Evolutionary conservation across 2,797 vertebrate genomes (phyloP).

Genomic region (Lithobates pipiens): DNA sequence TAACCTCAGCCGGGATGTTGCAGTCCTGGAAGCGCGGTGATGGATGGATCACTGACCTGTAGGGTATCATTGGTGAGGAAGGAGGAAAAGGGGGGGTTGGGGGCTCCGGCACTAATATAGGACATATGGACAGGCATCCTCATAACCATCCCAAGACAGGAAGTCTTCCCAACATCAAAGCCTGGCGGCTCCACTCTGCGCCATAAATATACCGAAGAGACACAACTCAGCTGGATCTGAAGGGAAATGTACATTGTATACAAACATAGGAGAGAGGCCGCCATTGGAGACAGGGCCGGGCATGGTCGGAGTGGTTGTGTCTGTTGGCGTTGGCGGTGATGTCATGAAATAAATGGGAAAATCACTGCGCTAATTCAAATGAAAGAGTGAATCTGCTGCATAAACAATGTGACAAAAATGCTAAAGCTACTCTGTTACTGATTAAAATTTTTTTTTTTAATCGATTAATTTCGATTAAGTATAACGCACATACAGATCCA

Average conservation of each 20-base stretch:
- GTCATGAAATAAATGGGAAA: not conserved
- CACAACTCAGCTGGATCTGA: not conserved
- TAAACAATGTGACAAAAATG: too few relatives aligned
- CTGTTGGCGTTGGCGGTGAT: not conserved
- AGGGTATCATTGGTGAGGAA: not conserved
- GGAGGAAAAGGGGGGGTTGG: not conserved
- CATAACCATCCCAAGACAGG: slow-evolving; percentile 33
- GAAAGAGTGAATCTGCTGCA: too few relatives aligned
- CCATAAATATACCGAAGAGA: slow-evolving; percentile 19
- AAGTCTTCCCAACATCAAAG: slow-evolving; percentile 50
- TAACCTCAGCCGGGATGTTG: slow-evolving; percentile 52
- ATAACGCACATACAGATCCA: too few relatives aligned
- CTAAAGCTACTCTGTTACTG: too few relatives aligned
- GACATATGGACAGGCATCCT: slow-evolving; percentile 35
- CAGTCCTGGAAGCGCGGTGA: slow-evolving; percentile 14
- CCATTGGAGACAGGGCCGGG: not conserved
- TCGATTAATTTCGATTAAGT: too few relatives aligned
- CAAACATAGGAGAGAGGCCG: not conserved
- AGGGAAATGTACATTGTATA: slow-evolving; percentile 3
- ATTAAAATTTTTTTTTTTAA: too few relatives aligned
- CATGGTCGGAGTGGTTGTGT: too few relatives aligned
- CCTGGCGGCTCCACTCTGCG: not conserved
- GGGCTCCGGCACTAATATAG: slow-evolving; percentile 16
- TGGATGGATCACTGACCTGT: slow-evolving; percentile 49
- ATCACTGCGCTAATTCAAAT: too few relatives aligned